Evolutionary conservation across 2,113 vertebrate species (phyloP).

Genomic region (Willisornis vidua): DNA sequence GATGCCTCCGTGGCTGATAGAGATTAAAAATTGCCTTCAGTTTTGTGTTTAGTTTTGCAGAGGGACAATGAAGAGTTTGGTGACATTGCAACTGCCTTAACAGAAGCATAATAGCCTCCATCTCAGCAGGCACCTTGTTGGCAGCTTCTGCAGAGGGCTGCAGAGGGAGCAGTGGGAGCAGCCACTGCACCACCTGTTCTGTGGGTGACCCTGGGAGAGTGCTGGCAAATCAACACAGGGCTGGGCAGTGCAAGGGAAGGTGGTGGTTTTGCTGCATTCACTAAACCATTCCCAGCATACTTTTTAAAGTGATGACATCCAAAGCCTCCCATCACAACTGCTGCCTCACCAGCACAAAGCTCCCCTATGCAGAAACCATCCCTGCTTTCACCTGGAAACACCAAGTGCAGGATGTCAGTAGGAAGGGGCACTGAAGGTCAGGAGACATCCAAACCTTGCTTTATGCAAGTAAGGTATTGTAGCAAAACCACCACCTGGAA

Average conservation of each 20-base stretch:
- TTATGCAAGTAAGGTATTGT: fast-evolving
- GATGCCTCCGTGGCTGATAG: neutral
- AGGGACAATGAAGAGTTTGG: neutral
- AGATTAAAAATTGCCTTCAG: neutral
- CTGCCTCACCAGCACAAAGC: neutral
- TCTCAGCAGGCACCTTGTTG: neutral
- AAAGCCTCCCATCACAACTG: neutral
- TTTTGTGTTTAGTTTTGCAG: neutral
- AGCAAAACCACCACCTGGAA: neutral
- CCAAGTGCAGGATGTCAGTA: fast-evolving
- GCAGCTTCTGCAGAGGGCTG: neutral
- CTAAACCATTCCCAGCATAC: neutral
- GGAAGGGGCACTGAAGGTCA: neutral
- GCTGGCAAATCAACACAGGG: neutral
- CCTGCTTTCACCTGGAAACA: neutral
- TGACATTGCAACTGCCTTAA: neutral
- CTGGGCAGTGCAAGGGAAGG: neutral
- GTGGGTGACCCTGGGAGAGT: fast-evolving
- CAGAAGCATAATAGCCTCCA: neutral
- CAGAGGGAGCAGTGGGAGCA: neutral
- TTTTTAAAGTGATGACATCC: neutral
- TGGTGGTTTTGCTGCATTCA: fast-evolving
- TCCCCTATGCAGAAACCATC: neutral
- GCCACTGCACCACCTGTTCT: neutral
- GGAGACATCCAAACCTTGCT: neutral